Conservation (phyloP, 37 sponge, comb jelly and placozoan genomes). For the Theonella swinhoei region DNA sequence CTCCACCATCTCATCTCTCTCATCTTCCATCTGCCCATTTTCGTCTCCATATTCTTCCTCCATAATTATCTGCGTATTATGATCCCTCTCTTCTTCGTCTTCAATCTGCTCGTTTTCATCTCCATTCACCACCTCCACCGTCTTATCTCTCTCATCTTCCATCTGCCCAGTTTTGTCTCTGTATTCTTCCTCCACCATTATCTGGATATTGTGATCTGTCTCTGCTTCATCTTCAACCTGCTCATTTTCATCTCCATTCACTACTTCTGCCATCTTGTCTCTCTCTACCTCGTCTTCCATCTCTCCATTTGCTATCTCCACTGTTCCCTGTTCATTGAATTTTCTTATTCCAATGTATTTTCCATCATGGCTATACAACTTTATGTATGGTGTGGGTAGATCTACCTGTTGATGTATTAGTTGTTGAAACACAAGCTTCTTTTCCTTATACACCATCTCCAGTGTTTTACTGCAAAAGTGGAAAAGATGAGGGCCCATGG, state of each 20-base stretch:
- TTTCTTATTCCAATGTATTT: neutral
- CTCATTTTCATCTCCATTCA: neutral
- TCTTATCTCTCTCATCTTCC: neutral
- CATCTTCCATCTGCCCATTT: neutral
- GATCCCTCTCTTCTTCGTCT: neutral
- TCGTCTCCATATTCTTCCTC: neutral
- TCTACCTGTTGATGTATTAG: neutral
- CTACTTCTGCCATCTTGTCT: neutral
- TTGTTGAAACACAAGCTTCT: neutral
- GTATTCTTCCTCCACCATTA: neutral
- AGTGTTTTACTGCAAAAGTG: conserved; percentile 5
- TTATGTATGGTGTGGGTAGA: conserved; percentile 13
- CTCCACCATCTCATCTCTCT: too few species aligned
- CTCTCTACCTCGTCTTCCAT: neutral
- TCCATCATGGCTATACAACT: conserved; percentile 1
- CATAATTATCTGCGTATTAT: neutral
- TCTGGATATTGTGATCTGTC: neutral
- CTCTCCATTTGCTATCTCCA: neutral
- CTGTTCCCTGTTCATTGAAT: neutral
- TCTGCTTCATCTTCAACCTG: neutral
- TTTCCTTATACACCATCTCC: neutral
- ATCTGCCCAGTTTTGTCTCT: neutral
- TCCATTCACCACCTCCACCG: neutral
- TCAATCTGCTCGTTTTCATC: neutral
- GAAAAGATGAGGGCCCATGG: neutral